Evolutionary conservation across 2,888 invertebrate species (phyloP).

Genomic region (Lasioglossum marginatum): DNA sequence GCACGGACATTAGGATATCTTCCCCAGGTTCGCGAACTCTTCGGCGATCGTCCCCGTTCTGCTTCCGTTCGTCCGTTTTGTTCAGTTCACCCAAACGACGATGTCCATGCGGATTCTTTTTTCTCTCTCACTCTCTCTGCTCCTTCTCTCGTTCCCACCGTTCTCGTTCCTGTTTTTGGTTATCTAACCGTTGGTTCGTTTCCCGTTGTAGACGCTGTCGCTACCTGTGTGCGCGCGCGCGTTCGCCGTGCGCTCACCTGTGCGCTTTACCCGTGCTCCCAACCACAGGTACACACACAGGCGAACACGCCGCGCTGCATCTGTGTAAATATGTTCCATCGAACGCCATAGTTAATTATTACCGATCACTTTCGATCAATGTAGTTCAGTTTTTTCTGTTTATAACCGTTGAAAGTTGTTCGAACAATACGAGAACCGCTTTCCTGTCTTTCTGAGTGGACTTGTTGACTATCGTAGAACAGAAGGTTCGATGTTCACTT

Average conservation of each 20-base stretch:
- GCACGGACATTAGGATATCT: neutral
- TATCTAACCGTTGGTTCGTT: slow-evolving; percentile 38
- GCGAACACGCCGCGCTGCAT: slow-evolving; percentile 8
- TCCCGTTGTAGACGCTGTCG: slow-evolving; percentile 40
- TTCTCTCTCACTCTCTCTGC: neutral
- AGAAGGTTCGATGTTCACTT: slow-evolving; percentile 70
- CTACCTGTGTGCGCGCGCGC: slow-evolving; percentile 20
- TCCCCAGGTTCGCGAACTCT: neutral
- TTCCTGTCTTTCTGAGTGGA: slow-evolving; percentile 61
- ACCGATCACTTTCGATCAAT: slow-evolving; percentile 34
- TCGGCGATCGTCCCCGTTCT: neutral
- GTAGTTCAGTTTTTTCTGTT: slow-evolving; percentile 37
- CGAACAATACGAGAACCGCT: slow-evolving; percentile 46
- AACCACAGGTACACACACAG: neutral
- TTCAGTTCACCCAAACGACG: neutral
- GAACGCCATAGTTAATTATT: slow-evolving; percentile 49
- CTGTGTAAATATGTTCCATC: neutral
- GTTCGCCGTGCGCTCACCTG: slow-evolving; percentile 7
- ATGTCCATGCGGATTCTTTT: neutral
- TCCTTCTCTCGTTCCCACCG: neutral
- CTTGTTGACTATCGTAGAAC: slow-evolving; percentile 68
- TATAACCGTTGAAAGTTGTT: slow-evolving; percentile 37
- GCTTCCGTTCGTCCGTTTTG: neutral
- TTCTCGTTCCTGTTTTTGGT: neutral
- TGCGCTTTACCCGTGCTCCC: neutral